A percentile compares a stretch with the other conserved stretches of the same genome.
Conservation (phyloP, 2,113 vertebrate genomes). For the Tachysurus vachellii region DNA sequence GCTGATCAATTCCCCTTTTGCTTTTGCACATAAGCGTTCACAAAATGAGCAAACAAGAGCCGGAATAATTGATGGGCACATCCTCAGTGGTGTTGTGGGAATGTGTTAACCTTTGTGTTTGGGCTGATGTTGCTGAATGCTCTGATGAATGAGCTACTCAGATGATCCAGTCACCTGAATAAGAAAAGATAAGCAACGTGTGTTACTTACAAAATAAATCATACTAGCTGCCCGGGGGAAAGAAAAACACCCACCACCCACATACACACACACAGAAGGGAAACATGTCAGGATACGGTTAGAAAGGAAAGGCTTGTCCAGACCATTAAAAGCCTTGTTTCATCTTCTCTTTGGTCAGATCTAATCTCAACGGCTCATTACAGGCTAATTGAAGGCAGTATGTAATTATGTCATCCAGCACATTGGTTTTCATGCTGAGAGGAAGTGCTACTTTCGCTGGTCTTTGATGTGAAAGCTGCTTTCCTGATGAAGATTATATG, state of each 20-base stretch:
- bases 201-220: slow-evolving; percentile 25
- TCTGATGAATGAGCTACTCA: slow-evolving; percentile 8
- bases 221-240: neutral
- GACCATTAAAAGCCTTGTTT: slow-evolving; percentile 50
- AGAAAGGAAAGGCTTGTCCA: slow-evolving; percentile 25
- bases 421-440: slow-evolving; percentile 49
- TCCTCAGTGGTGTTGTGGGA: neutral
- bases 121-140: neutral
- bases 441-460: slow-evolving; percentile 38
- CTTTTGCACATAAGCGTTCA: neutral
- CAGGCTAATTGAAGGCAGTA: slow-evolving; percentile 51
- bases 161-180: slow-evolving; percentile 16
- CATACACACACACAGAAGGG: neutral
- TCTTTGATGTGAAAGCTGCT: slow-evolving; percentile 45
- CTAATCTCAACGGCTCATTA: slow-evolving; percentile 49
- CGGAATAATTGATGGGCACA: neutral
- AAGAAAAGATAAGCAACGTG: neutral
- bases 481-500: slow-evolving; percentile 22
- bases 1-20: neutral
- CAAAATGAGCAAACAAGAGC: neutral
- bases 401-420: slow-evolving; percentile 48
- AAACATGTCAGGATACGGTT: slow-evolving; percentile 17
- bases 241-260: neutral
- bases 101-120: slow-evolving; percentile 27
- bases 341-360: slow-evolving; percentile 47